These are phyloP conservation scores for Platycheirus rosarum DNA, from an alignment of 2,888 invertebrate genomes.

Conservation along the genomic window DNA sequence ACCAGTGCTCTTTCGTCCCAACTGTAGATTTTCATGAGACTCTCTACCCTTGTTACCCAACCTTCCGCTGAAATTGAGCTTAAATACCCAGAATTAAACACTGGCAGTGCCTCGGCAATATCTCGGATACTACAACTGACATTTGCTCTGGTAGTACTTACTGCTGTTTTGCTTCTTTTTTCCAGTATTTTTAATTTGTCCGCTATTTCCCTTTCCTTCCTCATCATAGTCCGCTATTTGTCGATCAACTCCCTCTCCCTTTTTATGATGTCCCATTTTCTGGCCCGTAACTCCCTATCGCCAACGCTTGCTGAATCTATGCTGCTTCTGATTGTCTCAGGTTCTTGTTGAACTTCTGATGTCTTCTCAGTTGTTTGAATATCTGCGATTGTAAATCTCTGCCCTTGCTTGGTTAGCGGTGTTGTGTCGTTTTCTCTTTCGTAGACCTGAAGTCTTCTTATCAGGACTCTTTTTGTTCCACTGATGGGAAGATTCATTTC, in stretches of 20 bases:
- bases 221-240: conserved; percentile 7
- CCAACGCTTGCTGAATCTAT: background rate
- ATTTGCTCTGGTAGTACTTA: background rate
- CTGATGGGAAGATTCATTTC: conserved; percentile 9
- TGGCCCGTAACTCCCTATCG: background rate
- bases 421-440: background rate
- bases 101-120: conserved; percentile 23
- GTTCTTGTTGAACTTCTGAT: background rate
- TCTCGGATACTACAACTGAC: conserved; percentile 16
- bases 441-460: background rate
- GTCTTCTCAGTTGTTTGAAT: background rate
- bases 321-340: too few species aligned
- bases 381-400: too few species aligned
- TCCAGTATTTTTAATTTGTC: background rate
- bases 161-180: background rate
- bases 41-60: conserved; percentile 13
- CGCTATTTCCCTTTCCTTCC: background rate
- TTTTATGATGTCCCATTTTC: conserved; percentile 21
- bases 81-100: conserved; percentile 5
- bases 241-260: conserved; percentile 1
- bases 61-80: conserved; percentile 9
- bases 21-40: background rate
- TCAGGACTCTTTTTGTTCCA: conserved; percentile 14
- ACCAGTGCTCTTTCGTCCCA: conserved; percentile 18
- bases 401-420: too few species aligned